These are phyloP conservation scores for Vulpes vulpes DNA, from an alignment of 2,113 vertebrate species.

Conservation along the genomic window DNA sequence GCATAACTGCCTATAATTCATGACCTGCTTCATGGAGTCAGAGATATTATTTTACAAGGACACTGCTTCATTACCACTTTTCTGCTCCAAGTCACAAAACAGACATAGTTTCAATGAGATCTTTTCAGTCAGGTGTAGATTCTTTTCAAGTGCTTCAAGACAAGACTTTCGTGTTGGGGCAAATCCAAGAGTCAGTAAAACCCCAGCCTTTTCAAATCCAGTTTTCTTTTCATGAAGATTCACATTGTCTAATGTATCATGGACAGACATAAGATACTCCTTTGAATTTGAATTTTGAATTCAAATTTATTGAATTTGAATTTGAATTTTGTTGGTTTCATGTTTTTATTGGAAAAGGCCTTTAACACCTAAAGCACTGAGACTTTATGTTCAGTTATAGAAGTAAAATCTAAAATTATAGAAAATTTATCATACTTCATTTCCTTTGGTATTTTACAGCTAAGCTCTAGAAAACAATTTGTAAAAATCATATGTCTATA, in stretches of 20 bases:
- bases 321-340: conserved; percentile 46
- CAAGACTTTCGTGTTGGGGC: neutral
- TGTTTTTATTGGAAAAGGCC: conserved; percentile 37
- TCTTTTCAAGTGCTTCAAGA: conserved; percentile 51
- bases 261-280: neutral
- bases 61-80: conserved; percentile 47
- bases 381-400: neutral
- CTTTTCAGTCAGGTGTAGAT: conserved; percentile 54
- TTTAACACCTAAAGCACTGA: neutral
- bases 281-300: neutral
- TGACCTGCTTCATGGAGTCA: conserved; percentile 11
- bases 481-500: neutral
- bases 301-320: no score
- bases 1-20: neutral
- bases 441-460: neutral
- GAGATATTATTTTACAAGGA: conserved; percentile 56
- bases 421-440: neutral
- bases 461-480: conserved; percentile 6
- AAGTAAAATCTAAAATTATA: conserved; percentile 46
- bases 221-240: conserved; percentile 32
- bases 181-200: conserved; percentile 65
- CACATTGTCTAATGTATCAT: conserved; percentile 39
- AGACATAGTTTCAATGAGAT: conserved; percentile 19
- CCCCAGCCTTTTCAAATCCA: conserved; percentile 16
- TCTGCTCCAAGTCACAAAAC: conserved; percentile 56